Evolutionary conservation across 30 jellyfish, hydroid and myxozoan species (phyloP).

Genomic region (Aurelia sp.): DNA sequence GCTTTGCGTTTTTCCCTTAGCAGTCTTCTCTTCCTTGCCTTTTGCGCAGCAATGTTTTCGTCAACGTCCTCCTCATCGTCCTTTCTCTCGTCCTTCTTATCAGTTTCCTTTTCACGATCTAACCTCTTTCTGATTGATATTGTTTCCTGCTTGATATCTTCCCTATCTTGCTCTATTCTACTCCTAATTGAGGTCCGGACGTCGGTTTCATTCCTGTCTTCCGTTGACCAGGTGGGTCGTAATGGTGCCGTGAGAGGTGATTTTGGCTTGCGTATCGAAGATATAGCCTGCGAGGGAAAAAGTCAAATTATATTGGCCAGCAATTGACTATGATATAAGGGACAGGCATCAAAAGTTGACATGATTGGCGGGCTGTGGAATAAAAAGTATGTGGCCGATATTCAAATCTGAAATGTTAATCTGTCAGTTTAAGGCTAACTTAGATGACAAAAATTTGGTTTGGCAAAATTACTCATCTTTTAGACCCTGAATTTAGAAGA

Average conservation of each 20-base stretch:
- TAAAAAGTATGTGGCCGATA: no score
- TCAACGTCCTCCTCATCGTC: slow-evolving; percentile 70
- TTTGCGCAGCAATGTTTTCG: slow-evolving; percentile 72
- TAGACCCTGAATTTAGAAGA: no score
- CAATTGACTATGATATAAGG: no score
- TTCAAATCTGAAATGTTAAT: no score
- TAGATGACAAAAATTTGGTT: no score
- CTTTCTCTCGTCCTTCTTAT: slow-evolving; percentile 47
- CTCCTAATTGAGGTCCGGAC: slow-evolving; percentile 30
- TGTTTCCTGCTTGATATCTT: slow-evolving; percentile 49
- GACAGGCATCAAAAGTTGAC: no score
- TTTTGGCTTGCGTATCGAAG: slow-evolving; percentile 40
- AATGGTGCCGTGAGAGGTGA: slow-evolving; percentile 41
- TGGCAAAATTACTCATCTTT: no score
- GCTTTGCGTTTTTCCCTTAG: slow-evolving; percentile 87
- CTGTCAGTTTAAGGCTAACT: no score
- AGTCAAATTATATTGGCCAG: no score
- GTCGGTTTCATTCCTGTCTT: slow-evolving; percentile 53
- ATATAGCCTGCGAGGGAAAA: slow-evolving; percentile 3
- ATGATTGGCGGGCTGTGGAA: no score
- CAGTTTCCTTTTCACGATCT: slow-evolving; percentile 71
- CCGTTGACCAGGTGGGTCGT: slow-evolving; percentile 61
- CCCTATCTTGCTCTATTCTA: slow-evolving; percentile 57
- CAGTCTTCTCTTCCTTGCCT: slow-evolving; percentile 70
- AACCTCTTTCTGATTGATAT: slow-evolving; percentile 61